A percentile compares a stretch with the other conserved stretches of the same genome.
phyloP scores from a whole-genome alignment of 2,113 vertebrate genomes.

The chimpanzee (Pan troglodytes) region NHGRI_mPanTro3-v2.1_pri NC_072401.2:2475001-2475500 shows the following conservation, averaged over 20 bases:
- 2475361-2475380: constrained; percentile 45
- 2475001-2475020: constrained; percentile 85
- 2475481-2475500: constrained; percentile 86
- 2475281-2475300: constrained; percentile 78
- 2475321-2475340: constrained; percentile 76
- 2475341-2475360: constrained; percentile 68
- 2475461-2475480: constrained; percentile 81
- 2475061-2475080: constrained; percentile 81
- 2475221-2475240: constrained; percentile 72
- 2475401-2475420: constrained; percentile 85
- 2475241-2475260: constrained; percentile 63
- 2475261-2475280: constrained; percentile 62
- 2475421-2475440: constrained; percentile 84
- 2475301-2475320: constrained; percentile 92
- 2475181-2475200: constrained; percentile 77
- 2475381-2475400: constrained; percentile 73
- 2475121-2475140: constrained; percentile 76
- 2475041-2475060: constrained; percentile 67
- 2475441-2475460: constrained; percentile 80
- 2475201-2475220: constrained; percentile 68
- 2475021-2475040: constrained; percentile 85
- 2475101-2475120: constrained; percentile 91
- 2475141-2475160: constrained; percentile 77
- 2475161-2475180: constrained; percentile 65
- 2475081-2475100: constrained; percentile 93